Evolutionary conservation across 2,888 invertebrate species (phyloP).

Genomic region (Prosapia bicincta): DNA sequence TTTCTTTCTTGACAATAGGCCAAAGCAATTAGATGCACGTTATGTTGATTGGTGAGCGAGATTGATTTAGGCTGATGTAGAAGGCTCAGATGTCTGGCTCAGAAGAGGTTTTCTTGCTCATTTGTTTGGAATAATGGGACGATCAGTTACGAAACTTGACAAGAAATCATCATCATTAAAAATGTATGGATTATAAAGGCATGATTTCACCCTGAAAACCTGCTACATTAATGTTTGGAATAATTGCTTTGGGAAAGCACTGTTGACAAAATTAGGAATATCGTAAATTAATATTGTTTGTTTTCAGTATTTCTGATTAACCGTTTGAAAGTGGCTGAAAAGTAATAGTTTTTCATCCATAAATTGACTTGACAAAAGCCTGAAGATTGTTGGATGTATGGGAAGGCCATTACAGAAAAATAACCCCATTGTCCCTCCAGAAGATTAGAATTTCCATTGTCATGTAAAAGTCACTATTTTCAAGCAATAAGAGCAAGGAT

Average conservation of each 20-base stretch:
- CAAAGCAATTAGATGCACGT: no score
- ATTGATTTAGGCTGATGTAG: no score
- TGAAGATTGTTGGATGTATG: constrained; percentile 44
- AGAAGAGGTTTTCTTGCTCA: no score
- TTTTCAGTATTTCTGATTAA: constrained; percentile 40
- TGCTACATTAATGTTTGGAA: constrained; percentile 38
- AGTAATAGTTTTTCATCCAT: constrained; percentile 40
- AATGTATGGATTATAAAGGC: constrained; percentile 24
- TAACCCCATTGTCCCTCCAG: constrained; percentile 41
- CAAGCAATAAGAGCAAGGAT: not conserved
- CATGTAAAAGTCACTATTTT: not conserved
- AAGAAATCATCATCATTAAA: constrained; percentile 11
- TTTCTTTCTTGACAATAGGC: not conserved
- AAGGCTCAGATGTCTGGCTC: no score
- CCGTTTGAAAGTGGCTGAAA: constrained; percentile 36
- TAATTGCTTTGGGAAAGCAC: constrained; percentile 39
- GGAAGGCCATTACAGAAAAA: constrained; percentile 43
- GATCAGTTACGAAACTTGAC: no score
- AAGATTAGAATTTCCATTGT: not conserved
- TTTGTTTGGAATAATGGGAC: not conserved
- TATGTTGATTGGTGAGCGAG: no score
- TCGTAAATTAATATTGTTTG: constrained; percentile 44
- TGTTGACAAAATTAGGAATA: constrained; percentile 38
- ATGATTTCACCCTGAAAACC: constrained; percentile 40
- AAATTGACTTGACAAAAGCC: constrained; percentile 41